Conservation (phyloP, 2,113 vertebrate species). For the Sardina pilchardus region DNA sequence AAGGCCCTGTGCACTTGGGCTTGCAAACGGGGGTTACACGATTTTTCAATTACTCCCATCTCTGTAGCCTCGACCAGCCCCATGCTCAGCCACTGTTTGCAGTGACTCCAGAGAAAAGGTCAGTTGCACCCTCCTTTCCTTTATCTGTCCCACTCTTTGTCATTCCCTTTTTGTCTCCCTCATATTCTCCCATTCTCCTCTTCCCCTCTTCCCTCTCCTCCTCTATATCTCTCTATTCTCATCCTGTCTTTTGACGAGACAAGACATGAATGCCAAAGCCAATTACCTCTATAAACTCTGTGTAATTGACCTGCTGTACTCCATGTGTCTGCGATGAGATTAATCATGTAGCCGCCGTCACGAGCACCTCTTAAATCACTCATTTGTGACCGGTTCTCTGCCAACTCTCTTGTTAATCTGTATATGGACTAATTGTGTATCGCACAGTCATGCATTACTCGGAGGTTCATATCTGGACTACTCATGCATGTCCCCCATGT, state of each 20-base stretch:
- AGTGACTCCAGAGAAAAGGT: background rate
- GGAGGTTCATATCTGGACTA: background rate
- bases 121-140: background rate
- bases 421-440: background rate
- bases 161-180: background rate
- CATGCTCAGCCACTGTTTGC: background rate
- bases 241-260: background rate
- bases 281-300: background rate
- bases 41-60: constrained; percentile 11
- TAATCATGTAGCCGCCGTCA: background rate
- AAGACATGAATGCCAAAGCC: background rate
- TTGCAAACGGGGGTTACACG: background rate
- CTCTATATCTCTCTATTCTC: background rate
- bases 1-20: background rate
- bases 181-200: background rate
- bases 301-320: constrained; percentile 8
- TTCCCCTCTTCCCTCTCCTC: background rate
- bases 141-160: background rate
- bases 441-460: background rate
- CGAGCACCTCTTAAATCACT: background rate
- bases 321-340: background rate
- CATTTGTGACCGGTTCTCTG: background rate
- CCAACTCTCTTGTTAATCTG: background rate
- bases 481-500: background rate
- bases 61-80: background rate